These are phyloP conservation scores for Leucophora obtusa DNA, from an alignment of 2,888 invertebrate genomes.

Conservation along the genomic window DNA sequence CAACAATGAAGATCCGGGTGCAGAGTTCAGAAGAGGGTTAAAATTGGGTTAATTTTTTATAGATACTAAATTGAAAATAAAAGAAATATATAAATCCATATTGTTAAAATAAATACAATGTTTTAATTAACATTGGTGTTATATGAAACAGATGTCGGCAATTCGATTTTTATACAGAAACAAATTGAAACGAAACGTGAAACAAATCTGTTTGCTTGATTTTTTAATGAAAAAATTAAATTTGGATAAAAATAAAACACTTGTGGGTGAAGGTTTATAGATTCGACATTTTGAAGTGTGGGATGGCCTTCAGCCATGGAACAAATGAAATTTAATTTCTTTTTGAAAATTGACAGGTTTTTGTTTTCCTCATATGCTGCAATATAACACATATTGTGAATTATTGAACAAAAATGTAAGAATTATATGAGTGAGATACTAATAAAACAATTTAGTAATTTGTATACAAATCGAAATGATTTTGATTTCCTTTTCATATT, in stretches of 20 bases:
- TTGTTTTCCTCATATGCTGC: constrained; percentile 2
- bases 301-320: constrained; percentile 52
- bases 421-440: constrained; percentile 13
- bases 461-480: constrained; percentile 9
- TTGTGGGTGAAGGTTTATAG: constrained; percentile 60
- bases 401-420: neutral
- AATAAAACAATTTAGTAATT: constrained; percentile 25
- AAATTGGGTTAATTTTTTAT: neutral
- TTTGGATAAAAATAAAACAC: constrained; percentile 54
- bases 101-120: constrained; percentile 14
- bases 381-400: neutral
- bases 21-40: no score
- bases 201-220: constrained; percentile 30
- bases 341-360: constrained; percentile 50
- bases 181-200: constrained; percentile 27
- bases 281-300: constrained; percentile 59
- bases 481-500: constrained; percentile 38
- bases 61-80: neutral
- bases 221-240: constrained; percentile 20
- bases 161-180: constrained; percentile 24
- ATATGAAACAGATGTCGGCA: constrained; percentile 61
- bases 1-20: no score
- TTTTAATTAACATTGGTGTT: constrained; percentile 61
- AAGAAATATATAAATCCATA: neutral
- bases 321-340: constrained; percentile 38